Percentiles rank a stretch among this genome's conserved stretches.
These are phyloP conservation scores for Cygnus atratus DNA, from an alignment of 2,113 vertebrate genomes.

Conservation along the genomic window DNA sequence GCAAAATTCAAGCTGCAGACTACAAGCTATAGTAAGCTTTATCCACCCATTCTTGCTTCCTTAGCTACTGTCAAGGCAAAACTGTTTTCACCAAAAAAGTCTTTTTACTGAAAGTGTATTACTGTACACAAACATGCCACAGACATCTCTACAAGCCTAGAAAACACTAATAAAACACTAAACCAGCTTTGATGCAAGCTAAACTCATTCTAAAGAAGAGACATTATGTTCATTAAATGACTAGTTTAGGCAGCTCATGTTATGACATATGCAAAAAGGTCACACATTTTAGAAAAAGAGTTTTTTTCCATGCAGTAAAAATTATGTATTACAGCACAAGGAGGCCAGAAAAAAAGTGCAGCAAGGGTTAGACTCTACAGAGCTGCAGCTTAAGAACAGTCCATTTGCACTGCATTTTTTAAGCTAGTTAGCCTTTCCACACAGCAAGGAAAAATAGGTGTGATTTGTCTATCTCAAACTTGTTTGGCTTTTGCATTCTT, in stretches of 20 bases:
- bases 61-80: slow-evolving; percentile 34
- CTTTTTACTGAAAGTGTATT: slow-evolving; percentile 12
- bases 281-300: background rate
- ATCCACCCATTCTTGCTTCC: slow-evolving; percentile 32
- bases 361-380: slow-evolving; percentile 6
- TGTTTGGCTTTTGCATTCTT: slow-evolving; percentile 52
- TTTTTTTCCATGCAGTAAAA: slow-evolving; percentile 9
- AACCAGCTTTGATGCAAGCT: slow-evolving; percentile 37
- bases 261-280: slow-evolving; percentile 41
- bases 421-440: slow-evolving; percentile 16
- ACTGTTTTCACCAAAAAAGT: background rate
- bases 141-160: slow-evolving; percentile 58
- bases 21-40: slow-evolving; percentile 21
- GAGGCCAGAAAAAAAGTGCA: slow-evolving; percentile 17
- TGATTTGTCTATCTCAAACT: slow-evolving; percentile 18
- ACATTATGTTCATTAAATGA: slow-evolving; percentile 33
- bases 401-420: background rate
- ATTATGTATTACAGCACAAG: background rate
- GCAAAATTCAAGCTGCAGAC: slow-evolving; percentile 34
- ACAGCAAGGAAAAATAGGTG: slow-evolving; percentile 38
- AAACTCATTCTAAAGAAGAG: slow-evolving; percentile 33
- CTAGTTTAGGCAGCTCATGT: slow-evolving; percentile 27
- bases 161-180: slow-evolving; percentile 51
- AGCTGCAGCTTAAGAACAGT: slow-evolving; percentile 35
- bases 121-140: slow-evolving; percentile 59